Percentiles rank a stretch among this genome's conserved stretches.
Evolutionary conservation across 92 coral and sea anemone genomes (phyloP).

Genomic region (Diadumene lineata): DNA sequence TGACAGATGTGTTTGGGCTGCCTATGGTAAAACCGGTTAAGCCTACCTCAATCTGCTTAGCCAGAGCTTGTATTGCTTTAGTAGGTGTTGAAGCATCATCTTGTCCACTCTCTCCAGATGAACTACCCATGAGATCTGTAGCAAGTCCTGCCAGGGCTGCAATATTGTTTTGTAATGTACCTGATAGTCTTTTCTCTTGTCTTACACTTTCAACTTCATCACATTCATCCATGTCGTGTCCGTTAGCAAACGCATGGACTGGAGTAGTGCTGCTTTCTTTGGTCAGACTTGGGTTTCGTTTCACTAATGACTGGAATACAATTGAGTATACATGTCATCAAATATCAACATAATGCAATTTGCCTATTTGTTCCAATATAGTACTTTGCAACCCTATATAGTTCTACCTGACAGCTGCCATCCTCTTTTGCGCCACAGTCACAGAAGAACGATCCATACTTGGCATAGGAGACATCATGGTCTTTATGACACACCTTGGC

Average conservation of each 20-base stretch:
- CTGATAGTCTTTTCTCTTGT: constrained; percentile 23
- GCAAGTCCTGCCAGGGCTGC: constrained; percentile 32
- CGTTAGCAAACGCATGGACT: constrained; percentile 77
- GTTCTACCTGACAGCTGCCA: constrained; percentile 94
- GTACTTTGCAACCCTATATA: no score
- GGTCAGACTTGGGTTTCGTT: constrained; percentile 71
- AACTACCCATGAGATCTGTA: constrained; percentile 25
- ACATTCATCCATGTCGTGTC: constrained; percentile 69
- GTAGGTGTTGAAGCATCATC: constrained; percentile 67
- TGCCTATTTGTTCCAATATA: no score
- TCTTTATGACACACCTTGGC: constrained; percentile 99
- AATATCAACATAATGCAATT: no score
- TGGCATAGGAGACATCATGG: constrained; percentile 93
- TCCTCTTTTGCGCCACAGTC: constrained; percentile 99
- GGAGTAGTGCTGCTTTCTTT: constrained; percentile 55
- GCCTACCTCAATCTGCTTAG: constrained; percentile 78
- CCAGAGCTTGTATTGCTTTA: constrained; percentile 71
- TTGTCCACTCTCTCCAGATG: constrained; percentile 31
- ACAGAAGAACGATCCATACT: constrained; percentile 97
- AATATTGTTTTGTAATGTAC: constrained; percentile 21
- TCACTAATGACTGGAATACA: constrained; percentile 73
- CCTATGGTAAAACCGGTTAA: no score
- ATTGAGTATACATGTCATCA: no score
- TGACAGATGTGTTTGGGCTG: no score
- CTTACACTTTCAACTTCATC: constrained; percentile 62